Conservation (phyloP, 2,797 vertebrate genomes). For the Coregonus ussuriensis region DNA sequence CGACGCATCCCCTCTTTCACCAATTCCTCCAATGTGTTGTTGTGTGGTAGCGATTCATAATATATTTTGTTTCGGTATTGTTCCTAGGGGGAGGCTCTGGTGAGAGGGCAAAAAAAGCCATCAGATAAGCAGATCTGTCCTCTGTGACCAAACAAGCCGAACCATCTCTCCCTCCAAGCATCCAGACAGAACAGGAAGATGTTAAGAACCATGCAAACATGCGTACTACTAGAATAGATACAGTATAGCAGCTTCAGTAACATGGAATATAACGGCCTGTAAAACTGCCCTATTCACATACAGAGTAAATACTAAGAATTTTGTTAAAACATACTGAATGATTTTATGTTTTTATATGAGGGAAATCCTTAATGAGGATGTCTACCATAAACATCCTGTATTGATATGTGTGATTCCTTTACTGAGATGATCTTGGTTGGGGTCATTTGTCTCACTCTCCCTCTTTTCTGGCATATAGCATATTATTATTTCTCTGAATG, state of each 20-base stretch:
- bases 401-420: not conserved
- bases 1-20: constrained; percentile 14
- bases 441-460: not conserved
- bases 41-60: constrained; percentile 49
- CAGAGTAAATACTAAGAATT: not conserved
- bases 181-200: not conserved
- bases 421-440: not conserved
- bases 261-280: not conserved
- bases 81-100: constrained; percentile 23
- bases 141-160: constrained; percentile 8
- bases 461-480: not conserved
- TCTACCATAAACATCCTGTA: not conserved
- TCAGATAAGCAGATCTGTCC: constrained; percentile 43
- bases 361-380: too few relatives aligned
- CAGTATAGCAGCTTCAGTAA: not conserved
- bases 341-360: too few relatives aligned
- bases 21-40: constrained; percentile 29
- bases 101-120: constrained; percentile 32
- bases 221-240: not conserved
- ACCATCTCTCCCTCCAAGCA: not conserved
- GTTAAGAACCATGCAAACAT: not conserved
- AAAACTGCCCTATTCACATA: not conserved
- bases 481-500: not conserved
- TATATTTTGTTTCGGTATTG: constrained; percentile 31
- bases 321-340: not conserved